Percentiles rank a stretch among this genome's conserved stretches.
phyloP scores from a whole-genome alignment of 2,888 invertebrate species.

The Podabrus alpinus region DNA sequence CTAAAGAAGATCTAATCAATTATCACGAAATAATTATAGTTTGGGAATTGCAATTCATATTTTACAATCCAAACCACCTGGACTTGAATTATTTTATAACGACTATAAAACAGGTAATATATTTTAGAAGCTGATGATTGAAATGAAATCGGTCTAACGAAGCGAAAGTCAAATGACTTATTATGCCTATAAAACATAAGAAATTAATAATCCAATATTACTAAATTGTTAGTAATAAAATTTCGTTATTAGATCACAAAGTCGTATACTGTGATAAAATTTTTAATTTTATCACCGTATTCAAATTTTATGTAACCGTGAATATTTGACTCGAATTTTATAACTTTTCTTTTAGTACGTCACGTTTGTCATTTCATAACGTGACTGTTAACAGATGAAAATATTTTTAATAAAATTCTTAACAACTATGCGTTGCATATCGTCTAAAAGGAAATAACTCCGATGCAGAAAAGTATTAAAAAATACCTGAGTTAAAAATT shows the following conservation, averaged over 20 bases:
- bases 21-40: neutral
- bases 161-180: neutral
- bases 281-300: neutral
- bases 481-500: slow-evolving; percentile 10
- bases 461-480: neutral
- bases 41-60: neutral
- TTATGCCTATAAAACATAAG: neutral
- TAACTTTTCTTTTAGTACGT: neutral
- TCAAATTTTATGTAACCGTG: neutral
- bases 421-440: neutral
- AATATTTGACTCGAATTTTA: neutral
- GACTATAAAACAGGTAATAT: neutral
- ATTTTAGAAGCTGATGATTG: neutral
- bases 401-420: neutral
- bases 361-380: neutral
- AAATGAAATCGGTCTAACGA: neutral
- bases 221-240: neutral
- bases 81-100: neutral
- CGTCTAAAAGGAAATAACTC: neutral
- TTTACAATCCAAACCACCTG: neutral
- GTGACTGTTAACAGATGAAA: neutral
- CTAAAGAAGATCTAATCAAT: no score
- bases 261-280: neutral
- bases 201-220: neutral
- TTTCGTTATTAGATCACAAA: neutral